Percentiles rank a stretch among this genome's conserved stretches.
Evolutionary conservation across 2,888 invertebrate genomes (phyloP).

Genomic region (Rhagonycha lutea): DNA sequence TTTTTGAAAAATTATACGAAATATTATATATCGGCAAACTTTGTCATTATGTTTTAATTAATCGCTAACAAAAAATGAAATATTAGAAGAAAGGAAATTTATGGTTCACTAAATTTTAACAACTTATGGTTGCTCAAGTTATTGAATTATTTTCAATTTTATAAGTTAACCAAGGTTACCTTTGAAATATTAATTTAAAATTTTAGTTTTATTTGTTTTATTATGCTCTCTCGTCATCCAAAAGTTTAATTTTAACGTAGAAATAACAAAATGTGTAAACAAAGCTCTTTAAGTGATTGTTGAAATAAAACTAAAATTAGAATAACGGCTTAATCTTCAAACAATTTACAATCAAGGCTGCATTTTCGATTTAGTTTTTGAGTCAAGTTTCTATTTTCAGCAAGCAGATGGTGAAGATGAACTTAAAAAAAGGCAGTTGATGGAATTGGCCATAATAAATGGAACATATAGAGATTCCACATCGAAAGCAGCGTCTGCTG

Average conservation of each 20-base stretch:
- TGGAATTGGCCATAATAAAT: slow-evolving; percentile 99
- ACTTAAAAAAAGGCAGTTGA: slow-evolving; percentile 98
- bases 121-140: neutral
- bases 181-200: neutral
- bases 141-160: neutral
- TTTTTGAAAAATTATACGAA: neutral
- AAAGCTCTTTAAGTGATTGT: neutral
- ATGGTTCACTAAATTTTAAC: neutral
- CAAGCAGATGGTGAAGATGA: slow-evolving; percentile 99
- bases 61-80: neutral
- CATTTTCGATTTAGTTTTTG: neutral
- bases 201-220: neutral
- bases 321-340: neutral
- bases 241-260: neutral
- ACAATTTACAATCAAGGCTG: neutral
- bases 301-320: neutral
- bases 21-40: neutral
- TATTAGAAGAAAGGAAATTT: neutral
- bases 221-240: neutral
- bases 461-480: slow-evolving; percentile 98
- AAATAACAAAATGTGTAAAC: neutral
- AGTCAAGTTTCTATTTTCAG: slow-evolving; percentile 55
- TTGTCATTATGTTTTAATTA: neutral
- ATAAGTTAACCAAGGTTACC: neutral
- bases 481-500: slow-evolving; percentile 81